Percentiles rank a stretch among this genome's conserved stretches.
Conservation (phyloP, 2,797 vertebrate species). For the Zenarchopterus dispar region DNA sequence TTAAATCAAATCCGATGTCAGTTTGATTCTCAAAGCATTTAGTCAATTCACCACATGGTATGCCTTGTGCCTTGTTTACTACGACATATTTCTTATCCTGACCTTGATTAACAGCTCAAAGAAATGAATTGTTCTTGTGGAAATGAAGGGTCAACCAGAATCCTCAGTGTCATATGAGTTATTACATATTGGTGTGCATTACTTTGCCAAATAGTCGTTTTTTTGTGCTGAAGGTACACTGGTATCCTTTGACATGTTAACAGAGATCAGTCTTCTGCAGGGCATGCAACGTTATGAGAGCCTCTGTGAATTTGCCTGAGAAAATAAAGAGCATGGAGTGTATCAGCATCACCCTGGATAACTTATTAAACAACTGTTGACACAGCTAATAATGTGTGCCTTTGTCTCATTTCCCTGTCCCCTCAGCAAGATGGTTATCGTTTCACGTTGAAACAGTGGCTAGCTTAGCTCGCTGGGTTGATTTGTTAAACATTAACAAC, state of each 20-base stretch:
- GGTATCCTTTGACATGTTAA: background rate
- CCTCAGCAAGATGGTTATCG: conserved; percentile 20
- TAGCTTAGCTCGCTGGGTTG: background rate
- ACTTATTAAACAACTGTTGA: conserved; percentile 38
- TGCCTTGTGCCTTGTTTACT: conserved; percentile 27
- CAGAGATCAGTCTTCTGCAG: conserved; percentile 10
- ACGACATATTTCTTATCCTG: background rate
- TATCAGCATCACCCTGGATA: conserved; percentile 22
- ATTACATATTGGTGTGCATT: conserved; percentile 8
- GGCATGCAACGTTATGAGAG: background rate
- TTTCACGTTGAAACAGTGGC: conserved; percentile 23
- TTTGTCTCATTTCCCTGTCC: conserved; percentile 14
- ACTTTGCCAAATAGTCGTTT: background rate
- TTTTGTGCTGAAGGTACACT: background rate
- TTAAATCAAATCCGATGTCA: conserved; percentile 48
- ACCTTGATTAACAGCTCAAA: conserved; percentile 10
- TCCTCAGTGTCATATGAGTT: conserved; percentile 14
- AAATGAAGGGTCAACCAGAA: conserved; percentile 13
- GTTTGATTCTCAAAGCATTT: conserved; percentile 32
- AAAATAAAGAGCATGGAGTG: conserved; percentile 25
- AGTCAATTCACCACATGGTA: conserved; percentile 23
- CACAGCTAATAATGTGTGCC: conserved; percentile 19
- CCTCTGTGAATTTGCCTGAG: background rate
- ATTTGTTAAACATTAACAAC: conserved; percentile 13
- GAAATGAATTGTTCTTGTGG: background rate